Evolutionary conservation across 2,113 vertebrate species (phyloP).

Genomic region (Siniperca knerii): DNA sequence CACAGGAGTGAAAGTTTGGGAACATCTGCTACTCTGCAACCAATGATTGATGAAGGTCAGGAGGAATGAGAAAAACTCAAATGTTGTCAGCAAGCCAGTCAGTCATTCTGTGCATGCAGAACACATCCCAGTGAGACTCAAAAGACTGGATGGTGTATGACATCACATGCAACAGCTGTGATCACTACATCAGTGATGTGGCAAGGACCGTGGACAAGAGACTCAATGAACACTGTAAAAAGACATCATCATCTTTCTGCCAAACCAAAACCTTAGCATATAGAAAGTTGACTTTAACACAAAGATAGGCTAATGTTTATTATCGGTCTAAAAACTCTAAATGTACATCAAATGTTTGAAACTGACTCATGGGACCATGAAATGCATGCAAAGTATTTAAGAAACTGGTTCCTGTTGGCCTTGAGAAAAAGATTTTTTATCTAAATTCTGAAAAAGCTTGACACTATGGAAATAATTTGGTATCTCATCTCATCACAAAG

Average conservation of each 20-base stretch:
- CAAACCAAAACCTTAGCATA: no score
- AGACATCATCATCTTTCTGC: no score
- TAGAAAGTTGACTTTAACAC: neutral
- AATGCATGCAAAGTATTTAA: neutral
- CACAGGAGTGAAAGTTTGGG: neutral
- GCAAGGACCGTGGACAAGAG: neutral
- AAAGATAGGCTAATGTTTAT: neutral
- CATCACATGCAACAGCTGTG: neutral
- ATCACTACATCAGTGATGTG: neutral
- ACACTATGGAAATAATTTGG: neutral
- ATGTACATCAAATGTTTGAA: neutral
- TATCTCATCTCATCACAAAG: neutral
- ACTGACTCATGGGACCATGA: neutral
- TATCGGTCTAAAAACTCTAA: neutral
- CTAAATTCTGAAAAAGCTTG: neutral
- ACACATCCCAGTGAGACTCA: neutral
- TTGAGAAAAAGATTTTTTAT: neutral
- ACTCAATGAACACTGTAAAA: neutral
- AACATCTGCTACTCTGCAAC: neutral
- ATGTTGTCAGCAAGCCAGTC: neutral
- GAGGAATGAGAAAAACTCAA: conserved; percentile 4
- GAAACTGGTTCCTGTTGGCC: neutral
- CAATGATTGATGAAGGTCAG: neutral
- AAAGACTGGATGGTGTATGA: neutral
- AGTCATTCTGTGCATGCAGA: neutral